Evolutionary conservation across 2,888 invertebrate genomes (phyloP), one percentile per base, ranked within the genome.

Genomic region (Philaethria dido): DNA sequence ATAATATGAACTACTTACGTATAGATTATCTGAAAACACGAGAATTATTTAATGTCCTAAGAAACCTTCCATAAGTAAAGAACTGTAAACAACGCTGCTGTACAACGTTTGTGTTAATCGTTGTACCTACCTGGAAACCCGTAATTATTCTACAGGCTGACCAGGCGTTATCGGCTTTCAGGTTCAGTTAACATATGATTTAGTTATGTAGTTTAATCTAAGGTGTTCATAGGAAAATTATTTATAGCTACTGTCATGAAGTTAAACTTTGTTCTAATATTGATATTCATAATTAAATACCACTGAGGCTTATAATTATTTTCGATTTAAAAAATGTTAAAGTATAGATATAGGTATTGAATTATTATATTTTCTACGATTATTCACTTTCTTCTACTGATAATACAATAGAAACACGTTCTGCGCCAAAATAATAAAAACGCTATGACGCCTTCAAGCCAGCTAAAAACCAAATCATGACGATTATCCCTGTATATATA

Each of bases 141-240:
- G 73, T 80, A 80, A 80, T 80, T 81, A 83, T 80, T 84, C 79
- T 78, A 81, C 80, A 78, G 77, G 79, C 75, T 86, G 87, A 86
- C 88, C 90, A 84, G 83, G 80, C 87, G 85, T 84, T 88, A 90
- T 89, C 88, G 76, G 81, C 84, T 88, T 90, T 90, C 88, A 77
- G 83, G 83, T 86, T 78, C 87, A 90, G 81, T 89, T 81, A 81
- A 83, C 88, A 80, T 82, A 83, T 86, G 65, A 71, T 68, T 69
- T 66, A 69, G 69, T 71, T 71, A 72, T 67, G 66, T 70, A 67
- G 68, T 69, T 67, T 67, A 69, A 57, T 64, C 50, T 60, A 50
- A 57, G 64, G 61, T 68, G 64, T 61, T 48, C 61, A 57, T 64
- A 47, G 22, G 45, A 22, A 68, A 60, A 47, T 60, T 45, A 60